Base-by-base conservation (phyloP, 2,888 invertebrate genomes). In the Dicyrtoma fusca region DNA sequence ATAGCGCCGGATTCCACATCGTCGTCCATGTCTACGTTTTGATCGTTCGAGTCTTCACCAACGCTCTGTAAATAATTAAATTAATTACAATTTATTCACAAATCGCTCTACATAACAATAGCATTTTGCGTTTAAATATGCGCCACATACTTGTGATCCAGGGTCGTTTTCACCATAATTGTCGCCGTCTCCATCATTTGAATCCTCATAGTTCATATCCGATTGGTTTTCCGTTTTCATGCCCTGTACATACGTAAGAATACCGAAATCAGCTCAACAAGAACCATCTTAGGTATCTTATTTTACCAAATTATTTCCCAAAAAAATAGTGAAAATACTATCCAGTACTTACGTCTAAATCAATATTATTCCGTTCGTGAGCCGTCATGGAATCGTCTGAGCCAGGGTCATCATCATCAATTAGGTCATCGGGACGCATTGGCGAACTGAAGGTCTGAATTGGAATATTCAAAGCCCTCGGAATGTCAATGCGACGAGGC, bases 121-220 rank as follows among this genome's bases (percentile, higher is more conserved):
- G n/a, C 8, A 34, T 34, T 34, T 34, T 4, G 8, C 1, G 26
- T 11, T 25, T 62, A 34, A 34, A 34, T 14, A 23, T 25, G 59
- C 21, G 26, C 14, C 17, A 63, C 64, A 57, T 70, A 73, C 73
- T 65, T 73, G 70, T 44, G 63, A 63, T 55, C 70, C 73, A 34
- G 64, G 75, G 34, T 80, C 78, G 57, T 79, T 74, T 68, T 80
- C 80, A 2, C 71, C 77, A 55, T 80, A 80, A 72, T 80, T 78
- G 63, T 79, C 79, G 11, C 69, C 69, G 47, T 79, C 80, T 26
- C 77, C 78, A 65, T 77, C 79, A 19, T 77, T 77, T 10, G 78
- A 79, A 57, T 79, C 78, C 1, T 76, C 80, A 51, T 73, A 70
- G 10, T 70, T 55, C 25, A 57, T 59, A 26, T 73, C 73, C 45